Conservation (phyloP, 2,888 invertebrate species). For the Anthophora plumipes region DNA sequence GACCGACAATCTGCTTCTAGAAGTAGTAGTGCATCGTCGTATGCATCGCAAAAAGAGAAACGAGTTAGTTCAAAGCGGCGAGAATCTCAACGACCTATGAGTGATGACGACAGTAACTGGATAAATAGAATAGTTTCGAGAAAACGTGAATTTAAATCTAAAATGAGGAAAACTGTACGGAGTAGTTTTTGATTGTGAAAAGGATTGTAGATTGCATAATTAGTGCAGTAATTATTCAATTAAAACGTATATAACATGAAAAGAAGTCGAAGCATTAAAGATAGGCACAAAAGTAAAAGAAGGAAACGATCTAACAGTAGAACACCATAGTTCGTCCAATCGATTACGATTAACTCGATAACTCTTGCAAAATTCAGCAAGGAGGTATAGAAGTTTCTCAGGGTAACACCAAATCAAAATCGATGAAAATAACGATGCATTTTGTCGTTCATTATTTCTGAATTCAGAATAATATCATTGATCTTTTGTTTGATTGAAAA, state of each 20-base stretch:
- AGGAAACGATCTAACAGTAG: constrained; percentile 53
- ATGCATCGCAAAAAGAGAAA: constrained; percentile 43
- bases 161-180: constrained; percentile 14
- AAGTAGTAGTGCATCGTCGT: constrained; percentile 63
- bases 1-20: constrained; percentile 57
- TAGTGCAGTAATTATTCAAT: constrained; percentile 67
- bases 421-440: constrained; percentile 63
- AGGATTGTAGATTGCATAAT: constrained; percentile 62
- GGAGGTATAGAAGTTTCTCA: constrained; percentile 72
- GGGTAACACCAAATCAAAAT: constrained; percentile 73
- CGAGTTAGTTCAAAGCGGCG: constrained; percentile 25
- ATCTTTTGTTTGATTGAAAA: constrained; percentile 3
- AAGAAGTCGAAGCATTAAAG: constrained; percentile 70
- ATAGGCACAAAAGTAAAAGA: constrained; percentile 65
- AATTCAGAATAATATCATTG: constrained; percentile 47
- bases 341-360: constrained; percentile 50
- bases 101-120: constrained; percentile 41
- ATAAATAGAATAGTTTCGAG: constrained; percentile 31
- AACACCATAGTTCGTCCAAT: constrained; percentile 50
- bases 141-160: constrained; percentile 48
- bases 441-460: constrained; percentile 57
- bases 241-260: constrained; percentile 55
- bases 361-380: constrained; percentile 71
- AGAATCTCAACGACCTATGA: constrained; percentile 30
- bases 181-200: constrained; percentile 50